phyloP scores from a whole-genome alignment of 2,113 vertebrate genomes.

The Tragelaphus buxtoni region DNA sequence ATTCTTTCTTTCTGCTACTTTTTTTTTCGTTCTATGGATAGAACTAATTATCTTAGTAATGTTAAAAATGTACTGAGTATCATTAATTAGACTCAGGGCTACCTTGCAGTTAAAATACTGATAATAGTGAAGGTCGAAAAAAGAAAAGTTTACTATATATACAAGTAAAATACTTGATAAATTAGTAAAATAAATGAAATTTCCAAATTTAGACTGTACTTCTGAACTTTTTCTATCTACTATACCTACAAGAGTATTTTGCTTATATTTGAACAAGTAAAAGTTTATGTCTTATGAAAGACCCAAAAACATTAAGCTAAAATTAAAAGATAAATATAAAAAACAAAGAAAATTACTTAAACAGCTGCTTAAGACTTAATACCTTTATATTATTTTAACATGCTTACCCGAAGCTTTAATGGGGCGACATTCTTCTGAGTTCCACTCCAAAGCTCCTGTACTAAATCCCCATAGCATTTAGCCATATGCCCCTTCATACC shows the following conservation, averaged over 20 bases:
- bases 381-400: constrained; percentile 28
- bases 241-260: background rate
- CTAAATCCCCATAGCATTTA: constrained; percentile 98
- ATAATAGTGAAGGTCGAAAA: background rate
- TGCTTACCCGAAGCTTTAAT: constrained; percentile 92
- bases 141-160: background rate
- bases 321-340: constrained; percentile 45
- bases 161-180: background rate
- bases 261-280: background rate
- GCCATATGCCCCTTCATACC: constrained; percentile 99
- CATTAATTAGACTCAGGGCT: background rate
- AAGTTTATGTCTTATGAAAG: background rate
- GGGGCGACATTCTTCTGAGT: constrained; percentile 98
- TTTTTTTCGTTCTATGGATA: background rate
- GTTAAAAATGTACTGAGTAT: background rate
- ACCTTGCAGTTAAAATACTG: background rate
- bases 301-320: constrained; percentile 7
- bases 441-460: constrained; percentile 98
- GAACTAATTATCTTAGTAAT: background rate
- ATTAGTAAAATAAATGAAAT: background rate
- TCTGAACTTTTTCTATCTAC: background rate
- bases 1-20: background rate
- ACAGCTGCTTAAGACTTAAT: background rate
- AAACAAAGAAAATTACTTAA: constrained; percentile 26
- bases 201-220: background rate